Base-by-base conservation (phyloP, 2,113 vertebrate species). In the Siniperca knerii region DNA sequence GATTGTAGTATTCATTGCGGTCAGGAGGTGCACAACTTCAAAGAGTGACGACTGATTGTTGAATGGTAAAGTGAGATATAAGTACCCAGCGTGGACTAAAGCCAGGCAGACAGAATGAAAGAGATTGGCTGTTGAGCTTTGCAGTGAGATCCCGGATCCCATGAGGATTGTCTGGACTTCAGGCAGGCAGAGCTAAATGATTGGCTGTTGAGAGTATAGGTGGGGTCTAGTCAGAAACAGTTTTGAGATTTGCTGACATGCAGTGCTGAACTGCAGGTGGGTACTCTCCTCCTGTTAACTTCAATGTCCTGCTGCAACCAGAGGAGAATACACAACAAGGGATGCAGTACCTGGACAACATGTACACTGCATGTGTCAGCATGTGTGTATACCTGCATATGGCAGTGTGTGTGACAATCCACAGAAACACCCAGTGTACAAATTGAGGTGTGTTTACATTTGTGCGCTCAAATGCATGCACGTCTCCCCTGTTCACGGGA, bases 201-300 rank as follows among this genome's bases (percentile, higher is more conserved):
- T 13, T 57, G 79, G 79, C 29, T 72, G 85, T 18, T 35, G 20
- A 42, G 25, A 29, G 29, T 40, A 15, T 10, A 69, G 75, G 78
- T 21, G 42, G 77, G 37, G 62, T 70, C 40, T 21, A 50, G 69
- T 75, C 67, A 46, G 55, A 84, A 83, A 65, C 70, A 74, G 72
- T 64, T 81, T 68, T 37, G 79, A 80, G 79, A 82, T 75, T 29
- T 72, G 87, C 89, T 87, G 91, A 86, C 85, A 20, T 68, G 81
- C 67, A 67, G 58, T 0, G n/a, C 75, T 64, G 65, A 72, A 81
- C 77, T 62, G 77, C 85, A 85, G 85, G 85, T 89, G 79, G 70
- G 9, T 21, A 58, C 74, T 93, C 90, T 78, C 76, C 78, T 91
- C 46, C 37, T 71, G 89, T 93, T 90, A 92, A 55, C 69, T 77